Evolutionary conservation across 1,140 invertebrate genomes (phyloP).

Genomic region (Heliconius melpomene): DNA sequence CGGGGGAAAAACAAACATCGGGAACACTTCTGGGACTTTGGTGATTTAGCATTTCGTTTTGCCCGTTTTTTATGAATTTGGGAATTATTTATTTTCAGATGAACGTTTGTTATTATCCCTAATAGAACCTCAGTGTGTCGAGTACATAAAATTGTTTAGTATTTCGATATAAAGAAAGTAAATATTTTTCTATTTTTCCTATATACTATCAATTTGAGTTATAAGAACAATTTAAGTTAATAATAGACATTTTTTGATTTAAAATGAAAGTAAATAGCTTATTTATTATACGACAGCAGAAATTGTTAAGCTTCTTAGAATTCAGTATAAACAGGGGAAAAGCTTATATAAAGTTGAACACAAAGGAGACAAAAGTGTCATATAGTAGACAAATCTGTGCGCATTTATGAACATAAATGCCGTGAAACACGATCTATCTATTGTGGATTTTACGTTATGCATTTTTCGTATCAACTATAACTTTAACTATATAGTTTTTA

Average conservation of each 20-base stretch:
- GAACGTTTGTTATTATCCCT: neutral
- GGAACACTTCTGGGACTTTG: constrained; percentile 16
- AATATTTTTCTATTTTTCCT: no score
- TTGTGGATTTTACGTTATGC: neutral
- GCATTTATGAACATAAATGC: no score
- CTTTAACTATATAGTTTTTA: neutral
- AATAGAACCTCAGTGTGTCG: neutral
- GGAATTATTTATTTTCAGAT: constrained; percentile 2
- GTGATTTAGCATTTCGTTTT: constrained; percentile 16
- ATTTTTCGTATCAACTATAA: neutral
- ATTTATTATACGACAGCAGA: no score
- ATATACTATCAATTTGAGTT: no score
- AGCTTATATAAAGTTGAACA: no score
- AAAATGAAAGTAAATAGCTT: no score
- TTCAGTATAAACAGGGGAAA: no score
- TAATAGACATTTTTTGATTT: no score
- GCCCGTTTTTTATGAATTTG: constrained; percentile 14
- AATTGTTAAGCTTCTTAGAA: no score
- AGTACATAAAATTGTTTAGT: neutral
- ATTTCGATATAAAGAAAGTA: neutral
- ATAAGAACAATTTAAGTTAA: neutral
- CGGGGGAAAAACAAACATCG: constrained; percentile 21
- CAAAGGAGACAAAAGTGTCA: no score
- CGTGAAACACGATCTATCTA: no score
- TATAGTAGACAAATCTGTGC: no score